Conservation (phyloP, 2,113 vertebrate genomes). For the Ptilonorhynchus violaceus region DNA sequence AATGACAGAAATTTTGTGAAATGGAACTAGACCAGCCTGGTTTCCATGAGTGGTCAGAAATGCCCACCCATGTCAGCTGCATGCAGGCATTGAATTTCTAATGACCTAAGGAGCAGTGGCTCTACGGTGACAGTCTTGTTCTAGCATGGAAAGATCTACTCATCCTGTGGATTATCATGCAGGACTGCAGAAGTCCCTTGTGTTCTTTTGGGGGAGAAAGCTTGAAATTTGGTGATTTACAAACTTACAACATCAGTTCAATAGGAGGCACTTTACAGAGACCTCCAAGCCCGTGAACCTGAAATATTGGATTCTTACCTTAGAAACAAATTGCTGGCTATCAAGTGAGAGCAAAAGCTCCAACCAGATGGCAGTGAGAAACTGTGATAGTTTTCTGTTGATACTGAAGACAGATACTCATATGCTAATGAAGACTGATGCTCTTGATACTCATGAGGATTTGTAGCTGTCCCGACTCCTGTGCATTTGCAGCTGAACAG, state of each 20-base stretch:
- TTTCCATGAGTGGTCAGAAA: background rate
- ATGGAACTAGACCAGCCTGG: background rate
- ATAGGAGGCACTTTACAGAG: background rate
- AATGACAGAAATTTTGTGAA: background rate
- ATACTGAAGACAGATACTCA: background rate
- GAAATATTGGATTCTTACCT: background rate
- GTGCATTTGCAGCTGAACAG: background rate
- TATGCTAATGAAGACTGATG: background rate
- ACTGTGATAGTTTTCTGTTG: background rate
- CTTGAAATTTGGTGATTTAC: background rate
- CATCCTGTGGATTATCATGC: background rate
- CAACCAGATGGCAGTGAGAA: background rate
- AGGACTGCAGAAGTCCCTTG: background rate
- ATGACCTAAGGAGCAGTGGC: background rate
- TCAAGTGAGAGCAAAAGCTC: background rate
- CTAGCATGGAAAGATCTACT: background rate
- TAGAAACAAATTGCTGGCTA: background rate
- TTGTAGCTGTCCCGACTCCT: accelerated
- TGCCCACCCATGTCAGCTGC: background rate
- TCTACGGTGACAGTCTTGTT: background rate
- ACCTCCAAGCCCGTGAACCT: background rate
- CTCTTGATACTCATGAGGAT: background rate
- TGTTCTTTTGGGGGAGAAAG: background rate
- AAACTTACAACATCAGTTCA: background rate
- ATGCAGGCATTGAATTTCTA: background rate